phyloP scores from a whole-genome alignment of 2,113 vertebrate genomes.

The Glareola pratincola region DNA sequence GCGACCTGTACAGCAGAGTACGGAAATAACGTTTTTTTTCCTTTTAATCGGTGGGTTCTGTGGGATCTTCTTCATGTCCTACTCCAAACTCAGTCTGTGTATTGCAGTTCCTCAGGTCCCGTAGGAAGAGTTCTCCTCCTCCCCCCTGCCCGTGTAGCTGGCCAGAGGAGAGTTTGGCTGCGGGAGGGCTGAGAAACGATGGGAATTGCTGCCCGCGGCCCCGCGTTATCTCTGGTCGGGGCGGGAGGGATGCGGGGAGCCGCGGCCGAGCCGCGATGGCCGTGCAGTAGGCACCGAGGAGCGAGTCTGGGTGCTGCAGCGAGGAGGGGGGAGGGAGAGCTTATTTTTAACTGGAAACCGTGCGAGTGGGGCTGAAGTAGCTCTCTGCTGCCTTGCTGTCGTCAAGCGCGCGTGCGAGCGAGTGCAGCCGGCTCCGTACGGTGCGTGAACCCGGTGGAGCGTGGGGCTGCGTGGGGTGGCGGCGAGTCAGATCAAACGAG shows the following conservation, averaged over 20 bases:
- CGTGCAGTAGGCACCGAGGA: background rate
- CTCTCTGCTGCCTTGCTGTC: background rate
- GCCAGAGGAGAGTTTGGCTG: background rate
- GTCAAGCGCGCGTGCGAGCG: background rate
- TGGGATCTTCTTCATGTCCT: background rate
- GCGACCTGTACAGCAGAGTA: background rate
- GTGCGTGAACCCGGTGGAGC: background rate
- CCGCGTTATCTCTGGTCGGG: background rate
- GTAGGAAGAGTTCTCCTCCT: background rate
- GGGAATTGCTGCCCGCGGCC: background rate
- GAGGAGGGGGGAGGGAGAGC: constrained; percentile 1
- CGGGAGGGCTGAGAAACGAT: background rate
- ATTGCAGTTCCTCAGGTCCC: background rate
- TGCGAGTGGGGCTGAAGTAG: background rate
- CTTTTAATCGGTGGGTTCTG: background rate
- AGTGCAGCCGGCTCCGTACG: background rate
- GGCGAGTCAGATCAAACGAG: background rate
- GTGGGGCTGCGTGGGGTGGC: background rate
- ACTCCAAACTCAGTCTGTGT: background rate
- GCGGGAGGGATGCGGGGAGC: background rate
- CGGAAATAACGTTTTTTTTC: background rate
- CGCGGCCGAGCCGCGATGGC: background rate
- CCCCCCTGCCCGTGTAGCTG: background rate
- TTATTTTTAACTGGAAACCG: constrained; percentile 9
- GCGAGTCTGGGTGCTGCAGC: background rate